phyloP scores from a whole-genome alignment of 2,797 vertebrate species.

The Tokudaia muenninki region DNA sequence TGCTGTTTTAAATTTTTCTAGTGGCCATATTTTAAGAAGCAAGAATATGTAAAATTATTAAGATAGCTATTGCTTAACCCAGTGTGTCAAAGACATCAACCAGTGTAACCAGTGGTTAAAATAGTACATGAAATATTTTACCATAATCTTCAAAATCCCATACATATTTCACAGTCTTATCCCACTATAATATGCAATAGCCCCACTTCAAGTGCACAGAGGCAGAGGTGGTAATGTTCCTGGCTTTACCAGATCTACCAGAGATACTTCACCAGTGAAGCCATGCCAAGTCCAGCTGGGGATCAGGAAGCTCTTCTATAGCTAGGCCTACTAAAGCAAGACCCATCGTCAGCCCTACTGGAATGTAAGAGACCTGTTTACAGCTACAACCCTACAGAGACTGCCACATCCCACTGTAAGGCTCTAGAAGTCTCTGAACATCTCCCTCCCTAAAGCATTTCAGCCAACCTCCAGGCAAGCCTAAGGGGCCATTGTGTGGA shows the following conservation, averaged over 20 bases:
- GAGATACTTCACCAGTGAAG: neutral
- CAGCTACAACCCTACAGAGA: neutral
- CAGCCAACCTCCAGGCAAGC: neutral
- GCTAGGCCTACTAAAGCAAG: neutral
- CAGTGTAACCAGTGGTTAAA: conserved; percentile 25
- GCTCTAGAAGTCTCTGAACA: neutral
- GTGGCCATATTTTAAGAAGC: neutral
- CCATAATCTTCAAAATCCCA: conserved; percentile 25
- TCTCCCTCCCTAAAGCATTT: neutral
- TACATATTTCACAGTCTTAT: neutral
- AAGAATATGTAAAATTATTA: conserved; percentile 34
- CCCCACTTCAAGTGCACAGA: neutral
- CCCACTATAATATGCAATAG: neutral
- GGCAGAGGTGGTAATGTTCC: neutral
- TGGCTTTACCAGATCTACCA: neutral
- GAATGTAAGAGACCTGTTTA: neutral
- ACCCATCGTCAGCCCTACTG: neutral
- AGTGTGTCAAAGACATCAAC: conserved; percentile 27
- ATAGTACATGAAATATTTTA: conserved; percentile 45
- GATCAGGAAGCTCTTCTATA: neutral
- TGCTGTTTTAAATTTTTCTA: conserved; percentile 15
- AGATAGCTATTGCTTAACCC: neutral
- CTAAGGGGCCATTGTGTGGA: neutral
- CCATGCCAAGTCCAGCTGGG: neutral
- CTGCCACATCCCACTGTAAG: neutral